These are phyloP conservation scores for Encarsia formosa DNA, from an alignment of 2,888 invertebrate species.

Conservation along the genomic window DNA sequence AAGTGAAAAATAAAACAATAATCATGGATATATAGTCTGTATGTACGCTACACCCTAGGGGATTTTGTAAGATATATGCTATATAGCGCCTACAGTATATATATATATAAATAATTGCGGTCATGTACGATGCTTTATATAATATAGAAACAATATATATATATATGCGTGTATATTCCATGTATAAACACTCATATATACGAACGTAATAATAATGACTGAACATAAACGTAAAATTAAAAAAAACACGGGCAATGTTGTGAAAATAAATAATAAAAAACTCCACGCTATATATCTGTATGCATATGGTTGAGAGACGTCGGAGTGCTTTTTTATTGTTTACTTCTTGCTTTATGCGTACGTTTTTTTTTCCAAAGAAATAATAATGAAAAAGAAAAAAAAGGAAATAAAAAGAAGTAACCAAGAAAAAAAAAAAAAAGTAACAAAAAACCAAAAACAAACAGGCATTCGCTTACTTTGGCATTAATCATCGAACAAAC, in stretches of 20 bases:
- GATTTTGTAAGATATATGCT: slow-evolving; percentile 11
- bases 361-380: neutral
- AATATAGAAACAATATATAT: neutral
- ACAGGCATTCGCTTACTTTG: slow-evolving; percentile 19
- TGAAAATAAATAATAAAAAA: slow-evolving; percentile 4
- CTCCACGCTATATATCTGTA: slow-evolving; percentile 5
- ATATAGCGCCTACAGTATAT: slow-evolving; percentile 18
- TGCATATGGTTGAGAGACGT: slow-evolving; percentile 20
- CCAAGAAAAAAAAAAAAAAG: neutral
- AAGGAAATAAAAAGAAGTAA: slow-evolving; percentile 3
- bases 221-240: slow-evolving; percentile 16
- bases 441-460: slow-evolving; percentile 1
- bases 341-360: slow-evolving; percentile 1
- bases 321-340: slow-evolving; percentile 13
- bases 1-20: slow-evolving; percentile 17
- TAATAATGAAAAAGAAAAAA: neutral
- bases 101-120: slow-evolving; percentile 26
- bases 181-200: neutral
- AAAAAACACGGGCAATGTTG: slow-evolving; percentile 13
- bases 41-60: slow-evolving; percentile 17
- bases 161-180: neutral
- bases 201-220: neutral
- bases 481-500: slow-evolving; percentile 13
- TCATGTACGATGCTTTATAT: slow-evolving; percentile 26
- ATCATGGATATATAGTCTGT: slow-evolving; percentile 3